Conservation (phyloP, 2,797 vertebrate species). For the Poeciliopsis presidionis region DNA sequence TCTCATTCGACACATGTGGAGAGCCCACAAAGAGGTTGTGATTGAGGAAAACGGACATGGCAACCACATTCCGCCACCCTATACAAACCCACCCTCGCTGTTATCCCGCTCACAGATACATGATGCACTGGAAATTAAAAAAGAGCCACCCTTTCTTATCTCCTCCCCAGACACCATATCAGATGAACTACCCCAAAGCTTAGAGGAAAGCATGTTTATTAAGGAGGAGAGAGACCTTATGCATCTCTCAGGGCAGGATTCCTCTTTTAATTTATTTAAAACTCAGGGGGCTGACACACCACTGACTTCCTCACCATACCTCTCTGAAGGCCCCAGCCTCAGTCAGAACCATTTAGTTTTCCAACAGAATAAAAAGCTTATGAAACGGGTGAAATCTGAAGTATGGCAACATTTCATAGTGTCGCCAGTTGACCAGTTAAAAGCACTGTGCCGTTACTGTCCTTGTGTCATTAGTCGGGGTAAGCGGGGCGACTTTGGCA, state of each 20-base stretch:
- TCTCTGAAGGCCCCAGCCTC: constrained; percentile 73
- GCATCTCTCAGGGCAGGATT: constrained; percentile 79
- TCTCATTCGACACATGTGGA: constrained; percentile 97
- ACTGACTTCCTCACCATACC: constrained; percentile 82
- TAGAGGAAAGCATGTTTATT: constrained; percentile 71
- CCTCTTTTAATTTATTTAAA: constrained; percentile 81
- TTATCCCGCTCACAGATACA: constrained; percentile 84
- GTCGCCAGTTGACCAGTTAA: constrained; percentile 91
- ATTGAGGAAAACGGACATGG: constrained; percentile 93
- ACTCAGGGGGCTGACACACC: constrained; percentile 80
- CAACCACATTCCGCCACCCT: constrained; percentile 89
- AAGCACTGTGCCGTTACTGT: constrained; percentile 95
- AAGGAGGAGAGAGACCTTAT: constrained; percentile 82
- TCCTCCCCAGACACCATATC: constrained; percentile 87
- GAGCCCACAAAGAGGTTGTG: constrained; percentile 95
- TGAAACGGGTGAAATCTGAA: constrained; percentile 95
- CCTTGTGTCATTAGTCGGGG: constrained; percentile 93
- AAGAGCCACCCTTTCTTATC: constrained; percentile 77
- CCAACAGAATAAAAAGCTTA: constrained; percentile 95
- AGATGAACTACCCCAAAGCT: constrained; percentile 81
- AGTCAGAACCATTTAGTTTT: constrained; percentile 84
- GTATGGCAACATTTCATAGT: constrained; percentile 98
- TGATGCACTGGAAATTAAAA: constrained; percentile 83
- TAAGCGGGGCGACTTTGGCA: constrained; percentile 93
- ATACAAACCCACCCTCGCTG: constrained; percentile 87